Evolutionary conservation across 2,797 vertebrate genomes (phyloP), one percentile per base, ranked within the genome.

Genomic region (Paedocypris micromegethes): DNA sequence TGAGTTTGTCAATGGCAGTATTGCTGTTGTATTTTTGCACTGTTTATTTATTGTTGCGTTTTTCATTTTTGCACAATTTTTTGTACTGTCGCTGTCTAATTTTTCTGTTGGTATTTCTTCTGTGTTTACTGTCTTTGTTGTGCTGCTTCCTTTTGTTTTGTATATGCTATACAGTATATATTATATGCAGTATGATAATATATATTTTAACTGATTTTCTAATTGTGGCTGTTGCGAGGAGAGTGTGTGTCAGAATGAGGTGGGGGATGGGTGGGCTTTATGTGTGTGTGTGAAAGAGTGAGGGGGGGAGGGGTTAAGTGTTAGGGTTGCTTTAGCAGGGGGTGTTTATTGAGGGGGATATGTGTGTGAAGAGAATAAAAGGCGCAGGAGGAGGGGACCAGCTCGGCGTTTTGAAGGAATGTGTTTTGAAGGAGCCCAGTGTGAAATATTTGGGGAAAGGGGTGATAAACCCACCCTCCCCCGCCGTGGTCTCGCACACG

Each of bases 271-370:
- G 65, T 4, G 47, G 23, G 68, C 46, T 72, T 64, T 69, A 65
- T 64, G 73, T 49, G 39, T 73, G 64, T 68, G 44, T 68, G 72
- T 76, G 66, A 69, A 67, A 72, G 60, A 68, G 48, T 40, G 50
- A 69, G 68, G 40, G 64, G 55, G 55, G 70, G 58, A 54, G 57
- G 59, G 64, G 40, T 49, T 54, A 67, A 75, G 68, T 72, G 58
- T 67, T 66, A 42, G 55, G 58, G 49, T 40, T 64, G 66, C 62
- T 62, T 69, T 72, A 74, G 72, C 9, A 44, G 63, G 50, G 54
- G 72, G 64, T 73, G 67, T 72, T 71, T 73, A 69, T 69, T 39
- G 51, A 53, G 55, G 53, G 65, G 47, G 43, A 49, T 53, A 73
- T 46, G 44, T 62, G 63, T 63, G 57, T 45, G 37, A 23, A 47